Evolutionary conservation across 2,113 vertebrate genomes (phyloP).

Genomic region (Saimiri boliviensis): DNA sequence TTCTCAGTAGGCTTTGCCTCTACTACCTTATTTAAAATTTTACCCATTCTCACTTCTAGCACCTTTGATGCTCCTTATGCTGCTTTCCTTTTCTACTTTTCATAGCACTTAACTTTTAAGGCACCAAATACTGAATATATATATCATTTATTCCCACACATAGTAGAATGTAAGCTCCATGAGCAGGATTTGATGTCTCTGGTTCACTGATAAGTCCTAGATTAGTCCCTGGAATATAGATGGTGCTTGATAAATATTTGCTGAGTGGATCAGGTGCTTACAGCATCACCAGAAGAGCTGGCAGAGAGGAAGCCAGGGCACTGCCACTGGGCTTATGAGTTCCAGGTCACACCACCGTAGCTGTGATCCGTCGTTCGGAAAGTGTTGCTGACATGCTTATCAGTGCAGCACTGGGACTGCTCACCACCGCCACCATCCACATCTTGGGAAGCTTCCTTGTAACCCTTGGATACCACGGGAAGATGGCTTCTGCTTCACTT

Average conservation of each 20-base stretch:
- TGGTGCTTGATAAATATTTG: neutral
- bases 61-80: neutral
- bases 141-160: neutral
- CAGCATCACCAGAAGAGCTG: neutral
- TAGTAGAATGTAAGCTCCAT: neutral
- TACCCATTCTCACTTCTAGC: neutral
- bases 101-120: conserved; percentile 7
- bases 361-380: neutral
- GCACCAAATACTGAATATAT: neutral
- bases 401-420: too few species aligned
- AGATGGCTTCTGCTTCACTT: neutral
- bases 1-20: neutral
- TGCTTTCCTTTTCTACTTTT: neutral
- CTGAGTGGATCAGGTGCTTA: neutral
- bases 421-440: accelerated
- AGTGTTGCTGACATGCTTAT: neutral
- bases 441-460: neutral
- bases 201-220: neutral
- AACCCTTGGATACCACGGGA: neutral
- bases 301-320: neutral
- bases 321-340: neutral
- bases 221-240: neutral
- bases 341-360: neutral
- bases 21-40: neutral
- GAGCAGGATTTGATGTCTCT: neutral